Evolutionary conservation across 2,113 vertebrate species (phyloP).

Genomic region (Psittacara wagleri): DNA sequence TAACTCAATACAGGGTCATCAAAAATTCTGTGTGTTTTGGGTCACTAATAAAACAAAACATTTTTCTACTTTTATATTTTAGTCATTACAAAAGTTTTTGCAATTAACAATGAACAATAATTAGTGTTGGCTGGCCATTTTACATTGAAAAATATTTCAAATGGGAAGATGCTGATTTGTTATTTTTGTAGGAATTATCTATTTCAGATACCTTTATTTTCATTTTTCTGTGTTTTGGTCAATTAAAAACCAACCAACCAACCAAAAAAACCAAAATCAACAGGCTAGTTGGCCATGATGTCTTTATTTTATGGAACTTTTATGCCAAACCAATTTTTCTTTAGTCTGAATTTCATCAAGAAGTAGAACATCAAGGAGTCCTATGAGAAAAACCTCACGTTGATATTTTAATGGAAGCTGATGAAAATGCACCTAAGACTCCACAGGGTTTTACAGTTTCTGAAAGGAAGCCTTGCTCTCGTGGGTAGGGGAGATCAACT

Average conservation of each 20-base stretch:
- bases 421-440: background rate
- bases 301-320: background rate
- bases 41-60: slow-evolving; percentile 48
- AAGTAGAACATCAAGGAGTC: background rate
- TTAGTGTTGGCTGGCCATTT: background rate
- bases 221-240: background rate
- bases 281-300: background rate
- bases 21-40: slow-evolving; percentile 23
- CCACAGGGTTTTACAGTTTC: background rate
- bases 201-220: slow-evolving; percentile 42
- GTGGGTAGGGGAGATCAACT: background rate
- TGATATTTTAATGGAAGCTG: background rate
- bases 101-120: background rate
- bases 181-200: background rate
- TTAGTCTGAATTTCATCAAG: background rate
- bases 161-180: slow-evolving; percentile 7
- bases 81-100: slow-evolving; percentile 21
- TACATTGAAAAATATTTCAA: slow-evolving; percentile 9
- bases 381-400: background rate
- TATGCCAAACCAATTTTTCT: background rate
- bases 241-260: background rate
- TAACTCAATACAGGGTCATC: slow-evolving; percentile 21
- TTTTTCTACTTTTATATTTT: slow-evolving; percentile 48
- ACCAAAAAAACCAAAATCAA: fast-evolving
- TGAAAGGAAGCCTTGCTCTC: background rate